A percentile compares a stretch with the other conserved stretches of the same genome.
These are phyloP conservation scores for Trichomalopsis sarcophagae DNA, from an alignment of 1,140 invertebrate genomes.

Conservation along the genomic window DNA sequence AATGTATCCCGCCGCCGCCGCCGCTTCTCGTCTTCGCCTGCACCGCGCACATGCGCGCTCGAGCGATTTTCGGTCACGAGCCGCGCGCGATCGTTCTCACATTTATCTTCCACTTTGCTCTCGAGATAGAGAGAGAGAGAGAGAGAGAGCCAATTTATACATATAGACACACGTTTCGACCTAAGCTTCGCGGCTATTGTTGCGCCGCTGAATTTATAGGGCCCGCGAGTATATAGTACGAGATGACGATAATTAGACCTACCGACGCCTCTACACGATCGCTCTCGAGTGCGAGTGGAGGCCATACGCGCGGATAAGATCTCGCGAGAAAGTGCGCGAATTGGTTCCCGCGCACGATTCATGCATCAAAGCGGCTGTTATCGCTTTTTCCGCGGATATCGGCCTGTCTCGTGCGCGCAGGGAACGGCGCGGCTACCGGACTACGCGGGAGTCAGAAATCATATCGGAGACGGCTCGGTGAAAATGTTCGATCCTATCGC, in stretches of 20 bases:
- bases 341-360: background rate
- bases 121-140: background rate
- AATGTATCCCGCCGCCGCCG: background rate
- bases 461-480: no score
- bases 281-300: background rate
- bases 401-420: no score
- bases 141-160: background rate
- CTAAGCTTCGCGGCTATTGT: background rate
- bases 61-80: conserved; percentile 34
- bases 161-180: background rate
- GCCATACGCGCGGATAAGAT: no score
- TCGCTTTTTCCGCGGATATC: no score
- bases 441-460: background rate
- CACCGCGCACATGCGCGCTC: background rate
- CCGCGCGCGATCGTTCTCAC: conserved; percentile 44
- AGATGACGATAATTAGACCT: conserved; percentile 12
- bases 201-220: conserved; percentile 6
- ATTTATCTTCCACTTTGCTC: conserved; percentile 49
- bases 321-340: background rate
- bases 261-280: conserved; percentile 6
- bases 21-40: background rate
- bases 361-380: background rate
- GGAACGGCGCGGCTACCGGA: background rate
- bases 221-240: background rate
- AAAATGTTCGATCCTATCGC: background rate